These are phyloP conservation scores for Phthorimaea operculella DNA, from an alignment of 1,140 invertebrate genomes.

Conservation along the genomic window DNA sequence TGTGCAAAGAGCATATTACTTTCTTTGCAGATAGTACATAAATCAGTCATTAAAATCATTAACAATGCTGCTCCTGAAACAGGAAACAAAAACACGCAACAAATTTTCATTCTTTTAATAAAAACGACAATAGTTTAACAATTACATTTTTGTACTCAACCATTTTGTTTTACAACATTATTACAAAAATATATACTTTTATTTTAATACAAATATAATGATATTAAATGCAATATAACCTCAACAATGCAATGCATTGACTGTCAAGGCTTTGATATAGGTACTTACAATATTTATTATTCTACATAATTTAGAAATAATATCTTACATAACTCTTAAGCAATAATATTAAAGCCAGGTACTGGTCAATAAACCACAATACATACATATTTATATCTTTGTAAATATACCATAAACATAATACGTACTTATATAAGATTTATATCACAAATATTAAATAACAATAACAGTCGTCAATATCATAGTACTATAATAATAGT, in stretches of 20 bases:
- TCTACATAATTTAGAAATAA: conserved; percentile 11
- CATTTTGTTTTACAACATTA: neutral
- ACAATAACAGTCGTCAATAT: conserved; percentile 9
- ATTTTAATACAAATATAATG: conserved; percentile 11
- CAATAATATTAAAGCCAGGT: conserved; percentile 60
- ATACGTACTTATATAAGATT: conserved; percentile 13
- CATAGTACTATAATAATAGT: conserved; percentile 32
- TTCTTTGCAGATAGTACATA: too few species aligned
- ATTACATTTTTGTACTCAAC: conserved; percentile 2
- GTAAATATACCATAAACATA: conserved; percentile 9
- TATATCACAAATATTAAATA: conserved; percentile 12
- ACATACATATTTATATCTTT: neutral
- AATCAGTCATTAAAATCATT: too few species aligned
- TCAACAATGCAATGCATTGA: neutral
- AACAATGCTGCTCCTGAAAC: too few species aligned
- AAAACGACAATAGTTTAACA: conserved; percentile 8
- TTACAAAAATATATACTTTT: conserved; percentile 2
- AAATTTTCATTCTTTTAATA: conserved; percentile 33
- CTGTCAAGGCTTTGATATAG: too few species aligned
- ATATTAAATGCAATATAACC: neutral
- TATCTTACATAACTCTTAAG: conserved; percentile 40
- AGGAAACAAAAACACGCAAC: conserved; percentile 12
- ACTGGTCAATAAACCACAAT: conserved; percentile 28
- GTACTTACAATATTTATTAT: conserved; percentile 8
- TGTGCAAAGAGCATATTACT: too few species aligned